Percentiles rank a stretch among this genome's conserved stretches.
Conservation (phyloP, 2,888 invertebrate species). For the Biston stratarius region DNA sequence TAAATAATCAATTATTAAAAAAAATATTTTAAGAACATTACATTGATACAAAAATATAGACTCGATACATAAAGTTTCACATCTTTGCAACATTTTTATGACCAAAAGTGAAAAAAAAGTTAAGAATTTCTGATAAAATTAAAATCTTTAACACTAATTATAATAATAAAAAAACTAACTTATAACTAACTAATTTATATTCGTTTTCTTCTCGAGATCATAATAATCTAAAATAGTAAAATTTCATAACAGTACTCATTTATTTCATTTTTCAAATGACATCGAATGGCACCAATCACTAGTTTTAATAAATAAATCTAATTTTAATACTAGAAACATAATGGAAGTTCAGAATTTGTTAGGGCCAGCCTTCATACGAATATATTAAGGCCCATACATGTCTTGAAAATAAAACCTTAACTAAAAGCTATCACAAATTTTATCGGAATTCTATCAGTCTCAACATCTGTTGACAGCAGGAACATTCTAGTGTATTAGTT, state of each 20-base stretch:
- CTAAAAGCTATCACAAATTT: slow-evolving; percentile 68
- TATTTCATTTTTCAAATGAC: slow-evolving; percentile 55
- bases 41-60: slow-evolving; percentile 28
- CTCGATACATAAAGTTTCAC: slow-evolving; percentile 32
- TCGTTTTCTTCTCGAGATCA: slow-evolving; percentile 55
- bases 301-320: slow-evolving; percentile 39
- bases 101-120: slow-evolving; percentile 36
- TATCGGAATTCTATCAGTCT: slow-evolving; percentile 81
- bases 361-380: slow-evolving; percentile 35
- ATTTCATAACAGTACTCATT: slow-evolving; percentile 44
- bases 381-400: slow-evolving; percentile 23
- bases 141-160: slow-evolving; percentile 31
- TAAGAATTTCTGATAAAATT: slow-evolving; percentile 18
- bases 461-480: slow-evolving; percentile 64
- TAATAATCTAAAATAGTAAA: slow-evolving; percentile 42
- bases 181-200: slow-evolving; percentile 45
- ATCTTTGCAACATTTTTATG: slow-evolving; percentile 37
- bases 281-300: slow-evolving; percentile 43
- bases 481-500: slow-evolving; percentile 53
- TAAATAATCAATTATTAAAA: slow-evolving; percentile 31
- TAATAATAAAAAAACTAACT: slow-evolving; percentile 33
- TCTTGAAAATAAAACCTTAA: slow-evolving; percentile 49
- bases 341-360: slow-evolving; percentile 31
- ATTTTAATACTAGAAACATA: slow-evolving; percentile 27
- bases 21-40: slow-evolving; percentile 39